Evolutionary conservation across 2,797 vertebrate genomes (phyloP).

Genomic region (Paratrypauchen microcephalus): DNA sequence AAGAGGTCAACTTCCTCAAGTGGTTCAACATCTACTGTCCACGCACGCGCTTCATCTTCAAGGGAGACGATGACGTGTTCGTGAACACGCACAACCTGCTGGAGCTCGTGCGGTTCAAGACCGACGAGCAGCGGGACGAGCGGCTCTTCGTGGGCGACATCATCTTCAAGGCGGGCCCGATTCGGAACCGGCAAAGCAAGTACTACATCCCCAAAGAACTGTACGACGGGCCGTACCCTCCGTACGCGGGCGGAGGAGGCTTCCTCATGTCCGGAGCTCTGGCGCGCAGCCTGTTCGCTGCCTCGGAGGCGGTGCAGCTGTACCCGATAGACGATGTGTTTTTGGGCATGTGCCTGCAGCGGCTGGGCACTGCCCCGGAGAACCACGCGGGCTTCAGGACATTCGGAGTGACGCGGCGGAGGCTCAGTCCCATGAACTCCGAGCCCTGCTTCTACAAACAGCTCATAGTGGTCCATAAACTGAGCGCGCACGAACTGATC

Average conservation of each 20-base stretch:
- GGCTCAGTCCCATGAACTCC: constrained; percentile 75
- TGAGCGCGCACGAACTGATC: constrained; percentile 79
- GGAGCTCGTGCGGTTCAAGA: constrained; percentile 73
- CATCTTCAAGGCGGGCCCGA: constrained; percentile 81
- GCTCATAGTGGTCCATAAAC: constrained; percentile 86
- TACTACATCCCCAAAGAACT: constrained; percentile 86
- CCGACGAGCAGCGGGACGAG: constrained; percentile 53
- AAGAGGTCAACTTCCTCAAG: constrained; percentile 84
- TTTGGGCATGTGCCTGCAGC: constrained; percentile 85
- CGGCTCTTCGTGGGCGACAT: constrained; percentile 84
- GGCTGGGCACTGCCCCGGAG: constrained; percentile 71
- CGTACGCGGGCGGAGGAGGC: constrained; percentile 85
- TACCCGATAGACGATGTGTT: constrained; percentile 91
- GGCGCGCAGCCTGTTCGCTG: constrained; percentile 65
- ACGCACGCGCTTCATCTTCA: constrained; percentile 80
- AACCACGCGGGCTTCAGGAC: constrained; percentile 82
- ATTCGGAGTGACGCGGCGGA: constrained; percentile 75
- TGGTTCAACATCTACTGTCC: constrained; percentile 83
- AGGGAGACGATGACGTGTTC: constrained; percentile 88
- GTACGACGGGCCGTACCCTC: constrained; percentile 78
- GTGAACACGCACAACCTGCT: constrained; percentile 83
- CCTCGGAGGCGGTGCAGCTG: constrained; percentile 75
- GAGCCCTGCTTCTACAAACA: constrained; percentile 85
- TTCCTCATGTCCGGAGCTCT: constrained; percentile 80
- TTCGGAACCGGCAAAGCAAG: constrained; percentile 83